Evolutionary conservation across 2,797 vertebrate genomes (phyloP), one percentile per base, ranked within the genome.

Genomic region (Anguilla marmorata): DNA sequence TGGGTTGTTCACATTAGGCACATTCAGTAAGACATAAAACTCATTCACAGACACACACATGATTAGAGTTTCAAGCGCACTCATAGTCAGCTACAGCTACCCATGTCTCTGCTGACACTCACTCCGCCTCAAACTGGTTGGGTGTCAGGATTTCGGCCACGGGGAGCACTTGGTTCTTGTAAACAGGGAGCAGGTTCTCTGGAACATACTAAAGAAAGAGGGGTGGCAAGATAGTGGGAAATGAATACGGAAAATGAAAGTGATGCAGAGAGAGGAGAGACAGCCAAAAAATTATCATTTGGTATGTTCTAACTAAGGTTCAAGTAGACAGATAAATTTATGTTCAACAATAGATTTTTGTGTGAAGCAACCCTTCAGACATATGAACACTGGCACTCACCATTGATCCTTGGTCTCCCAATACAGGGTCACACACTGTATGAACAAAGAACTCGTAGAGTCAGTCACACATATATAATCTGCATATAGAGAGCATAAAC

Each of bases 101-200:
- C 30, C 30, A 11, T 12, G 30, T 76, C 30, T 37, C 11, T 37
- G 14, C 19, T 9, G 24, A 9, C 87, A 98, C 98, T 99, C 94
- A 99, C 98, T 99, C 98, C 0, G 98, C 98, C 92, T 99, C 98
- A 90, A 99, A 99, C 94, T 99, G 98, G 95, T 99, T 99, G 1
- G 98, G 98, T 84, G 98, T 99, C 80, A 99, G 99, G 89, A 99
- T 99, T 93, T 99, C 98, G 0, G 98, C 97, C 1, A 99, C 95
- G 0, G 98, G 98, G 56, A 99, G 98, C 85, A 99, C 97, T 93
- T 97, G 97, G 90, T 99, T 97, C 91, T 96, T 98, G 90, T 99
- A 99, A 88, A 99, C 97, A 0, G 98, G 98, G 80, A 99, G 97
- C 8, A 99, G 97, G 89, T 98, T 98, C 93, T 98, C 93, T 3